Conservation (phyloP, 2,888 invertebrate genomes). For the Pyrrhosoma nymphula region DNA sequence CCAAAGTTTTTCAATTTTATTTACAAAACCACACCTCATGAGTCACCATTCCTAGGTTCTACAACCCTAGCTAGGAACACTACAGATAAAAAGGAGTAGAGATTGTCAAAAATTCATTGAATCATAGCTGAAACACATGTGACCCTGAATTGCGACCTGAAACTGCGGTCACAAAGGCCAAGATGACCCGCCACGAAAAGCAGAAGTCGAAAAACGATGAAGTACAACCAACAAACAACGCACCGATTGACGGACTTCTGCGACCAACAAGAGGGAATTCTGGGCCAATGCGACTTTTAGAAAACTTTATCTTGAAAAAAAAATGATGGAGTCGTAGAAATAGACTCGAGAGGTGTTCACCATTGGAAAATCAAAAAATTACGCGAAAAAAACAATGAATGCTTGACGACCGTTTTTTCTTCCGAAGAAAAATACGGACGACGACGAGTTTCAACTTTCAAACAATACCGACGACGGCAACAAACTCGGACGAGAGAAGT, state of each 20-base stretch:
- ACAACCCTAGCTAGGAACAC: no score
- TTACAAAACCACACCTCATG: no score
- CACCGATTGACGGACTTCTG: not conserved
- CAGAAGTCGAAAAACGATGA: not conserved
- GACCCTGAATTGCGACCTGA: not conserved
- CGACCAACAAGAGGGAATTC: not conserved
- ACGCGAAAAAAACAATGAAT: not conserved
- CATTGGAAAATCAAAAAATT: not conserved
- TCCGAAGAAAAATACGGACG: not conserved
- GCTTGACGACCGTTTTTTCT: not conserved
- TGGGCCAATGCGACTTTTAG: not conserved
- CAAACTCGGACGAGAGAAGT: not conserved
- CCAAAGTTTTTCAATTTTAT: no score
- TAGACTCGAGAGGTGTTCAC: not conserved
- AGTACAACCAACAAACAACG: not conserved
- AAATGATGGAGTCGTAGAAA: not conserved
- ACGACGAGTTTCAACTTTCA: not conserved
- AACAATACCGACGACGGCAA: not conserved
- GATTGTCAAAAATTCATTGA: no score
- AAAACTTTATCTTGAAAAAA: not conserved
- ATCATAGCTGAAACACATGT: not conserved
- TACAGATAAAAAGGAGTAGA: no score
- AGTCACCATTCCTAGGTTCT: no score
- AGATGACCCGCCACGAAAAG: not conserved
- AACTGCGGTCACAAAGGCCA: not conserved